These are phyloP conservation scores for Phymanthus crucifer DNA, from an alignment of 92 coral and sea anemone genomes.

Conservation along the genomic window DNA sequence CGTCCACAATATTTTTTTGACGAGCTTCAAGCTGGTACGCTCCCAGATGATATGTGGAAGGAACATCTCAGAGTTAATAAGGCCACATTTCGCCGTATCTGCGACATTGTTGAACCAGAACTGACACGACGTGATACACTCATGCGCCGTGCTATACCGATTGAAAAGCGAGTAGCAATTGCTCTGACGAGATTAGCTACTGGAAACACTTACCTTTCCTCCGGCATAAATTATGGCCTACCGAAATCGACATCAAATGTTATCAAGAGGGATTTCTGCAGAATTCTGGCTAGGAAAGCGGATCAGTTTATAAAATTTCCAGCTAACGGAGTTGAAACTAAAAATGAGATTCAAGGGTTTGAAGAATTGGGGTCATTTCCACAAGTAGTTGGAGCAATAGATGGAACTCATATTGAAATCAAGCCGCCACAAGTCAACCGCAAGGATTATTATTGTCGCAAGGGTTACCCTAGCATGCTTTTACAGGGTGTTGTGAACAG, in stretches of 20 bases:
- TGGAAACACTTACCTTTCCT: slow-evolving; percentile 43
- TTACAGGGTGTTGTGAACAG: slow-evolving; percentile 47
- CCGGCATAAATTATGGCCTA: slow-evolving; percentile 46
- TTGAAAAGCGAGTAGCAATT: slow-evolving; percentile 56
- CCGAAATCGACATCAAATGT: slow-evolving; percentile 49
- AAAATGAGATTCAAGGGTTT: slow-evolving; percentile 35
- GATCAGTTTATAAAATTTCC: slow-evolving; percentile 52
- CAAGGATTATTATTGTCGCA: slow-evolving; percentile 34
- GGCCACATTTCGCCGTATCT: neutral
- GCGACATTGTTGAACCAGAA: slow-evolving; percentile 46
- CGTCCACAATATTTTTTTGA: slow-evolving; percentile 16
- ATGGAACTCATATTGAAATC: slow-evolving; percentile 41
- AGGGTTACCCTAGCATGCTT: slow-evolving; percentile 38
- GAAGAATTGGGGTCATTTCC: slow-evolving; percentile 38
- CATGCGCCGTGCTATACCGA: slow-evolving; percentile 40
- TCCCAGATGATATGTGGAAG: slow-evolving; percentile 26
- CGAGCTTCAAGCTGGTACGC: slow-evolving; percentile 6
- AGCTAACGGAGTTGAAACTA: slow-evolving; percentile 29
- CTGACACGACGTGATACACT: slow-evolving; percentile 45
- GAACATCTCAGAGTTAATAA: slow-evolving; percentile 21
- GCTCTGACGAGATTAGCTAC: slow-evolving; percentile 49
- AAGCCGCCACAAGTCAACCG: slow-evolving; percentile 36
- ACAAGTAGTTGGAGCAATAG: slow-evolving; percentile 59
- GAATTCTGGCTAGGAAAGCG: slow-evolving; percentile 45
- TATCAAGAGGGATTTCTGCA: slow-evolving; percentile 59